These are phyloP conservation scores for Epizoanthus fatuus DNA, from an alignment of 92 coral and sea anemone genomes.

Conservation along the genomic window DNA sequence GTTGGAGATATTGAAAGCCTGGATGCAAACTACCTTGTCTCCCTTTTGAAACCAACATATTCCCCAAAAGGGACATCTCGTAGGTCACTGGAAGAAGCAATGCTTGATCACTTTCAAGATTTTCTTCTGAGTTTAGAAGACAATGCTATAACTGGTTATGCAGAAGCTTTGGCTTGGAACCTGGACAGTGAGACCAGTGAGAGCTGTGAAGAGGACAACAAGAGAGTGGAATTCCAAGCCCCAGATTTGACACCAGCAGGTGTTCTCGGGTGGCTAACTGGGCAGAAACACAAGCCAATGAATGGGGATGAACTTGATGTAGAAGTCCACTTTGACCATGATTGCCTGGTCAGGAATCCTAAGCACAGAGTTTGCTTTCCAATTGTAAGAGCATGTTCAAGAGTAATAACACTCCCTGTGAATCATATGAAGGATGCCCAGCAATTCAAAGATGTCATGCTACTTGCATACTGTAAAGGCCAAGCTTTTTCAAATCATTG, in stretches of 20 bases:
- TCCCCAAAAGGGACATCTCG: conserved; percentile 50
- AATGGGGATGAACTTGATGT: conserved; percentile 5
- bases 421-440: conserved; percentile 20
- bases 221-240: conserved; percentile 25
- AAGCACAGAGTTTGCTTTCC: conserved; percentile 43
- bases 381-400: conserved; percentile 12
- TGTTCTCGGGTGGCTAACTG: conserved; percentile 47
- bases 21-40: conserved; percentile 58
- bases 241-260: conserved; percentile 37
- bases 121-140: conserved; percentile 58
- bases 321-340: conserved; percentile 35
- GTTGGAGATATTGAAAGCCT: not conserved
- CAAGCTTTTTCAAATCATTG: conserved; percentile 34
- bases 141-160: conserved; percentile 34
- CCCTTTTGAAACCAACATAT: conserved; percentile 60
- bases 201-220: not conserved
- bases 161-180: conserved; percentile 66
- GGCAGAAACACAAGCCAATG: not conserved
- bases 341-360: conserved; percentile 16
- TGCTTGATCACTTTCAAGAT: conserved; percentile 71
- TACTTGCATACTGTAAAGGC: conserved; percentile 36
- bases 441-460: not conserved
- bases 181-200: not conserved
- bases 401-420: conserved; percentile 39
- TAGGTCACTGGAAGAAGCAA: conserved; percentile 43